Base-by-base conservation (phyloP, 2,113 vertebrate genomes). In the Tupaia tana region DNA sequence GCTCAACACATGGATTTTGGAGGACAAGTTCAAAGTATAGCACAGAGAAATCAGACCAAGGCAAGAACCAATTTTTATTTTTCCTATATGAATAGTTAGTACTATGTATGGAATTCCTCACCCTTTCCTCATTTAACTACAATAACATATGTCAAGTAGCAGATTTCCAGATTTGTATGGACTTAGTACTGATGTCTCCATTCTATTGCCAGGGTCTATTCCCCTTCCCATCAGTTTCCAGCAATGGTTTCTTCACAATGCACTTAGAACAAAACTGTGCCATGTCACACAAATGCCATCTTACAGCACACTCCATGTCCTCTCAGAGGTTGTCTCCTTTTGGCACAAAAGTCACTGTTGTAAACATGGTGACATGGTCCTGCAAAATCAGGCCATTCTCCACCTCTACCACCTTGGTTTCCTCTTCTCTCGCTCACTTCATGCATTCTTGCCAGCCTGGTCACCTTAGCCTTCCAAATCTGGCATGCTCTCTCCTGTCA, bases 281-380 rank as follows among this genome's bases (percentile, higher is more conserved):
- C 27, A 3, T 27, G 2, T 9, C 31, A 34, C 13, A 29, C 25
- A 19, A 19, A 7, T 12, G 9, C 3, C 1, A 6, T 15, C 20
- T 78, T 20, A 18, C 73, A n/a, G 24, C 5, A 16, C 19, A 19
- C 63, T 43, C 73, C 34, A 15, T 18, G 12, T 69, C 6, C 74
- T 52, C 31, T 4, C 29, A 13, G 64, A 24, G 29, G 1, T 8
- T 43, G 8, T 58, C 18, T 7, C 63, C 10, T 74, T 75, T 64
- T 11, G 9, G 5, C 11, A 59, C 34, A 20, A 27, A 20, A 59
- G 11, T 19, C 3, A 11, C 9, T 43, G 31, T 7, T 11, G 13
- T 63, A 31, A 15, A 25, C 15, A 18, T 9, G 6, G 87, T 2
- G 13, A 31, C 27, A 54, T 63, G 11, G 59, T 19, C 71, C 12